These are phyloP conservation scores for Hetaerina americana DNA, from an alignment of 1,140 invertebrate genomes.

Conservation along the genomic window DNA sequence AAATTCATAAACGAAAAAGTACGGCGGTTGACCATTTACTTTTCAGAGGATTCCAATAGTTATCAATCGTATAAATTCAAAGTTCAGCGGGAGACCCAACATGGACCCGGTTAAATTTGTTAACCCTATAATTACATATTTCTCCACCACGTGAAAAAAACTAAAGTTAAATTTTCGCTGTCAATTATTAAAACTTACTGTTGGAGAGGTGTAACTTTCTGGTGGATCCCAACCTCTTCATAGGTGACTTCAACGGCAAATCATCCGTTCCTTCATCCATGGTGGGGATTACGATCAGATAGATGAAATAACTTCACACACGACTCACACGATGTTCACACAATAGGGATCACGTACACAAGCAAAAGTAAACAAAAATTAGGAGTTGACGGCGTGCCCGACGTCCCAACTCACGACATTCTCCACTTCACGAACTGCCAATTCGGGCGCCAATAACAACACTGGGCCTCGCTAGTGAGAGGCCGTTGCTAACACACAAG, in stretches of 20 bases:
- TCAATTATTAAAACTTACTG: slow-evolving; percentile 48
- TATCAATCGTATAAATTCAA: no score
- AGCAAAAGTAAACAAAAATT: background rate
- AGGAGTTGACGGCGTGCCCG: background rate
- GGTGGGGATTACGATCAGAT: background rate
- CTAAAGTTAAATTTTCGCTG: no score
- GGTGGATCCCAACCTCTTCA: slow-evolving; percentile 61
- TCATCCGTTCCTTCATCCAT: slow-evolving; percentile 36
- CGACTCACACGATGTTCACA: background rate
- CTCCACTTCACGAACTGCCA: background rate
- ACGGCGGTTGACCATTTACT: no score
- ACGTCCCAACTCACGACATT: background rate
- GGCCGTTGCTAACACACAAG: background rate
- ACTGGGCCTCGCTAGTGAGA: background rate
- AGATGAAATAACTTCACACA: background rate
- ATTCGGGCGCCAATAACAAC: background rate
- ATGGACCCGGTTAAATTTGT: no score
- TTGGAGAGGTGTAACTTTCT: slow-evolving; percentile 62
- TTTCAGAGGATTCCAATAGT: no score
- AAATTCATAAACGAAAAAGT: no score
- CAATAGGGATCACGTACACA: background rate
- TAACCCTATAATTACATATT: no score
- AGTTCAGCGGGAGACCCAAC: no score
- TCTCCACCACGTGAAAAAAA: no score
- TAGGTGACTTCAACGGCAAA: slow-evolving; percentile 46